These are phyloP conservation scores for Calliphora vicina DNA, from an alignment of 1,140 invertebrate genomes.

Conservation along the genomic window DNA sequence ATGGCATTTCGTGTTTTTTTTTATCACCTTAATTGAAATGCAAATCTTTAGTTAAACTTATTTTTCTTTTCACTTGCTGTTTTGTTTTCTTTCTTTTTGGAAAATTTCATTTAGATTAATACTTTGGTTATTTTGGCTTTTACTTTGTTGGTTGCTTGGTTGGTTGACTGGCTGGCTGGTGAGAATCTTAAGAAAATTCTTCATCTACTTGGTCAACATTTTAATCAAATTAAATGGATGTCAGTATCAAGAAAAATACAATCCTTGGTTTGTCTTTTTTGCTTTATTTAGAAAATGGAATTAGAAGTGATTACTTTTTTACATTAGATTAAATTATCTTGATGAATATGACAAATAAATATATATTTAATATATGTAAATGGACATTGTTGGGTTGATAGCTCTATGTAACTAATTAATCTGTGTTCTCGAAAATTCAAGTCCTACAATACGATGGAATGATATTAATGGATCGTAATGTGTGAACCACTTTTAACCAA, in stretches of 20 bases:
- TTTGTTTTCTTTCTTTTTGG: neutral
- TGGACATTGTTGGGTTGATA: too few relatives aligned
- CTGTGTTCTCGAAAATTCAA: too few relatives aligned
- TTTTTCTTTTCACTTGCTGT: neutral
- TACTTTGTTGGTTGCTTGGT: neutral
- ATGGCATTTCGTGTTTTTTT: neutral
- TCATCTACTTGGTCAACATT: neutral
- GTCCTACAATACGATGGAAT: too few relatives aligned
- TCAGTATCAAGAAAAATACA: neutral
- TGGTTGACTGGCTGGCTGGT: neutral
- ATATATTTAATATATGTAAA: too few relatives aligned
- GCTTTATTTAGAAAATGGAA: neutral
- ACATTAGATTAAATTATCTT: neutral
- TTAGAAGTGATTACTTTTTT: neutral
- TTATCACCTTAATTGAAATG: slow-evolving; percentile 7
- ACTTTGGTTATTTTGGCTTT: neutral
- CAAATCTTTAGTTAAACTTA: neutral
- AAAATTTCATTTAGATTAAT: neutral
- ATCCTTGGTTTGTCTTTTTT: neutral
- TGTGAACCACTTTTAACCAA: too few relatives aligned
- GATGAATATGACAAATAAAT: neutral
- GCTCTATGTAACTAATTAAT: too few relatives aligned
- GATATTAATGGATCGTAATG: too few relatives aligned
- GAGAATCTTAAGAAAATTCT: neutral
- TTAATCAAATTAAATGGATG: neutral